phyloP scores from a whole-genome alignment of 2,888 invertebrate species.

The Zygothrica quintamaculata region DNA sequence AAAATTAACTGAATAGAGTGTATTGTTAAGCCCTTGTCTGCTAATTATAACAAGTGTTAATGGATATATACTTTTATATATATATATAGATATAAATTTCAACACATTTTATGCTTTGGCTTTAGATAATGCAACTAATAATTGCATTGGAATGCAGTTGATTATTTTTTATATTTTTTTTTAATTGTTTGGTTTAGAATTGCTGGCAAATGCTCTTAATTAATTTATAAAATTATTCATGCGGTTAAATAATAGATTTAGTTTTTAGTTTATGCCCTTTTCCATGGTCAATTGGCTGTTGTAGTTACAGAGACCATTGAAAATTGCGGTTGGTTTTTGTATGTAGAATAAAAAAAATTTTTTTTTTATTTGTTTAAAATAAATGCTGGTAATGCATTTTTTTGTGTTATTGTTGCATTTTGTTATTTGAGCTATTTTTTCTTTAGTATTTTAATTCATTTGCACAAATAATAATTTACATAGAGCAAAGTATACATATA shows the following conservation, averaged over 20 bases:
- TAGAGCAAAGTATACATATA: conserved; percentile 2
- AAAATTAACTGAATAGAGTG: too few relatives aligned
- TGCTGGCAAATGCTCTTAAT: conserved; percentile 51
- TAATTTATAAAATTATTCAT: conserved; percentile 65
- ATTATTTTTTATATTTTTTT: too few relatives aligned
- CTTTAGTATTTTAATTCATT: conserved; percentile 62
- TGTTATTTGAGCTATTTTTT: conserved; percentile 38
- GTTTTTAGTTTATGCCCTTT: conserved; percentile 44
- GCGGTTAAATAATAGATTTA: conserved; percentile 70
- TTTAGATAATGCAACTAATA: too few relatives aligned
- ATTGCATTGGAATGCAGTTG: too few relatives aligned
- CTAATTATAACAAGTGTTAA: too few relatives aligned
- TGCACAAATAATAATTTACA: conserved; percentile 65
- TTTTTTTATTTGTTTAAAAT: too few relatives aligned
- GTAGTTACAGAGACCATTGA: conserved; percentile 18
- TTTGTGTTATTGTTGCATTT: too few relatives aligned
- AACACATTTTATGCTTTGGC: too few relatives aligned
- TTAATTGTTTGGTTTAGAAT: too few relatives aligned
- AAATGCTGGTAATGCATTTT: conserved; percentile 50
- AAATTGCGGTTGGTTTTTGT: conserved; percentile 53
- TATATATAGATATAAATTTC: too few relatives aligned
- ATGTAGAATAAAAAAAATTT: conserved; percentile 41
- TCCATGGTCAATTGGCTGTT: conserved; percentile 18
- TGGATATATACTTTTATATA: too few relatives aligned
- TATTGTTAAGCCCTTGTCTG: too few relatives aligned